phyloP scores from a whole-genome alignment of 2,888 invertebrate species.

The Diloba caeruleocephala region DNA sequence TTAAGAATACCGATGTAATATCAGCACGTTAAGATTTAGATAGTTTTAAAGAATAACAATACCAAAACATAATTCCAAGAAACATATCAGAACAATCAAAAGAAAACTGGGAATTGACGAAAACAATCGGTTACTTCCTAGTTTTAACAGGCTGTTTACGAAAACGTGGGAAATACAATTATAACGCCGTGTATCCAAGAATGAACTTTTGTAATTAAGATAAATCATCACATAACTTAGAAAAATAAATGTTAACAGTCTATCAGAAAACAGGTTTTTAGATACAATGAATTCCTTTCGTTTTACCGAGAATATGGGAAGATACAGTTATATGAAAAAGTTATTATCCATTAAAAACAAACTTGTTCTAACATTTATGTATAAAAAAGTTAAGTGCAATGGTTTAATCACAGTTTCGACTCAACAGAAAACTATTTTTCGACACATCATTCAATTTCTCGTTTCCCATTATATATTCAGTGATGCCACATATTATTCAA shows the following conservation, averaged over 20 bases:
- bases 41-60: background rate
- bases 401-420: slow-evolving; percentile 6
- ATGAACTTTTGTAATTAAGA: background rate
- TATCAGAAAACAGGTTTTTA: background rate
- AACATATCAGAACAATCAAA: slow-evolving; percentile 55
- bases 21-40: background rate
- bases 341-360: no score
- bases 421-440: slow-evolving; percentile 17
- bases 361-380: no score
- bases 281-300: background rate
- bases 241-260: background rate
- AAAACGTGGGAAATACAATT: slow-evolving; percentile 50
- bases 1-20: background rate
- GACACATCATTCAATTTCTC: slow-evolving; percentile 15
- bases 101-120: slow-evolving; percentile 52
- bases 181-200: slow-evolving; percentile 9
- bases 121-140: slow-evolving; percentile 59
- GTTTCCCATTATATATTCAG: slow-evolving; percentile 15
- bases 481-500: slow-evolving; percentile 15
- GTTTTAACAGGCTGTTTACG: slow-evolving; percentile 56
- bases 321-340: no score
- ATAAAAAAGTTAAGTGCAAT: slow-evolving; percentile 9
- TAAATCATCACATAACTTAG: slow-evolving; percentile 2
- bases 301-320: background rate
- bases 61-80: slow-evolving; percentile 12